Evolutionary conservation across 1,140 invertebrate genomes (phyloP).

Genomic region (Zaprionus tsacasi): DNA sequence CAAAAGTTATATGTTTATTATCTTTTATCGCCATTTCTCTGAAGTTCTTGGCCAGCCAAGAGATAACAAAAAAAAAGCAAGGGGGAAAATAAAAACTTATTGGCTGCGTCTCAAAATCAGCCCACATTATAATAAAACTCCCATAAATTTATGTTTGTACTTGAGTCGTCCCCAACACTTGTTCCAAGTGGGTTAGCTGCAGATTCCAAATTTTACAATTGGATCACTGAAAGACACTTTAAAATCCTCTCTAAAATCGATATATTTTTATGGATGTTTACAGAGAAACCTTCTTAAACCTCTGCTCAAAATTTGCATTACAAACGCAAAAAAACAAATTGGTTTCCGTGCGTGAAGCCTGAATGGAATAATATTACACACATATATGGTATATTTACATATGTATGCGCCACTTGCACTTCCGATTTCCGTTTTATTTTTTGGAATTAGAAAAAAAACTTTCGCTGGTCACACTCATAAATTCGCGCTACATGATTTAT

Average conservation of each 20-base stretch:
- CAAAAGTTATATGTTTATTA: constrained; percentile 6
- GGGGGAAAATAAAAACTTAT: constrained; percentile 9
- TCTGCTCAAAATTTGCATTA: constrained; percentile 13
- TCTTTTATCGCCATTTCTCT: constrained; percentile 17
- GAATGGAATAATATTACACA: constrained; percentile 1
- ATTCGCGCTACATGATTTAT: constrained; percentile 20
- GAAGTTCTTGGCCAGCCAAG: constrained; percentile 8
- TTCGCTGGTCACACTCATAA: constrained; percentile 9
- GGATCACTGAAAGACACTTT: background rate
- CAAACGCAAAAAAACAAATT: constrained; percentile 9
- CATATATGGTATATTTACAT: background rate
- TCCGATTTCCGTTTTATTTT: constrained; percentile 8
- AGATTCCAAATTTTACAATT: background rate
- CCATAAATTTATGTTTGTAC: constrained; percentile 13
- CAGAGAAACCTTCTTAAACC: background rate
- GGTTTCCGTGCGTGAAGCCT: background rate
- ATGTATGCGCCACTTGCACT: background rate
- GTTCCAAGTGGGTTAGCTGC: background rate
- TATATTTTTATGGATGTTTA: background rate
- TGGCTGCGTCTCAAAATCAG: background rate
- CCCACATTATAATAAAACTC: constrained; percentile 23
- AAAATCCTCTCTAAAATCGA: background rate
- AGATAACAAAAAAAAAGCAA: background rate
- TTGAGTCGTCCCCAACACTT: background rate
- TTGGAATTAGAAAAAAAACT: constrained; percentile 16